Evolutionary conservation across 1,140 invertebrate genomes (phyloP).

Genomic region (Heterodera schachtii): DNA sequence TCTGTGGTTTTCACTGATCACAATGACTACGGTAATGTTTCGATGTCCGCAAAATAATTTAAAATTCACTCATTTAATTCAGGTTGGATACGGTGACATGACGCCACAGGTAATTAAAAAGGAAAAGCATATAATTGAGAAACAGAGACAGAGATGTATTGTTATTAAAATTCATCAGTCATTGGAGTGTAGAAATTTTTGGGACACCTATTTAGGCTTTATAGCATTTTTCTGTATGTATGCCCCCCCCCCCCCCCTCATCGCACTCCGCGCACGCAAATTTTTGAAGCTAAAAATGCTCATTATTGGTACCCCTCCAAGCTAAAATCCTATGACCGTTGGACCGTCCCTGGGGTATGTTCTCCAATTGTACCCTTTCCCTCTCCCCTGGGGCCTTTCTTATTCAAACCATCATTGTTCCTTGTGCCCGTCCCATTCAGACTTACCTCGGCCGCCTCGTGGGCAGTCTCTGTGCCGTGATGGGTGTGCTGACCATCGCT

Average conservation of each 20-base stretch:
- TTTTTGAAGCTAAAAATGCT: not conserved
- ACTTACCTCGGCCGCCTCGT: slow-evolving; percentile 75
- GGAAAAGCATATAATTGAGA: slow-evolving; percentile 29
- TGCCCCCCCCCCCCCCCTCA: no score
- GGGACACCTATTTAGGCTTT: no score
- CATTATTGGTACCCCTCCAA: not conserved
- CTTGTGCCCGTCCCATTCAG: slow-evolving; percentile 18
- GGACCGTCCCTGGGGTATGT: no score
- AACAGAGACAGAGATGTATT: not conserved
- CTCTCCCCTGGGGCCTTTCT: no score
- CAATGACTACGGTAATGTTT: slow-evolving; percentile 64
- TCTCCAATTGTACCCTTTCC: no score
- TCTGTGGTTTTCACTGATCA: slow-evolving; percentile 68
- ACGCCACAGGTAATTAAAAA: slow-evolving; percentile 16
- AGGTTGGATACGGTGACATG: slow-evolving; percentile 70
- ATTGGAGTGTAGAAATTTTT: no score
- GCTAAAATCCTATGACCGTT: not conserved
- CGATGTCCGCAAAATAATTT: slow-evolving; percentile 74
- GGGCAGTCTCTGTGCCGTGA: slow-evolving; percentile 82
- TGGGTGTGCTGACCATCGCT: slow-evolving; percentile 86
- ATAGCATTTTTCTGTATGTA: no score
- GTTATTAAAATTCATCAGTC: no score
- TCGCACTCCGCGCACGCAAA: no score
- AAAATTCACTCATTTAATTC: slow-evolving; percentile 59
- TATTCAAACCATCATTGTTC: slow-evolving; percentile 59